Evolutionary conservation across 2,888 invertebrate species (phyloP), one percentile per base, ranked within the genome.

Genomic region (Mamestra brassicae): DNA sequence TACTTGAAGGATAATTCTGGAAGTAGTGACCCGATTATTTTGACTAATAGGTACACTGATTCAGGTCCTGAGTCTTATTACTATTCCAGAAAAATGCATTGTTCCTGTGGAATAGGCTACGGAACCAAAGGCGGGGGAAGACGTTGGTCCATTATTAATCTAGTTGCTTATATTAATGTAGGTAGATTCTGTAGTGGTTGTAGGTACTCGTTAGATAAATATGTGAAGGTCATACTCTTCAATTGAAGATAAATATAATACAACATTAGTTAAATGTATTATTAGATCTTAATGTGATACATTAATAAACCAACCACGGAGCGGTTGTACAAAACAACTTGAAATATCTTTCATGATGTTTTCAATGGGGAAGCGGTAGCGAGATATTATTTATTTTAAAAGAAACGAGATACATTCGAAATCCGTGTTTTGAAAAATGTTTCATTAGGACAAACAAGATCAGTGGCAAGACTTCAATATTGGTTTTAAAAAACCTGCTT

Each of bases 181-280:
- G 1, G 26, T n/a, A 52, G 11, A 52, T 7, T 17, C 17, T 57
- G 11, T 67, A 57, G 17, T 4, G 42, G n/a, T 45, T 54, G 58
- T 61, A 38, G 34, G 45, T 26, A 63, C 11, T 3, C 13, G 11
- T 34, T 8, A 57, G 34, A 76, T 38, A 68, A 52, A 64, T 54
- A 67, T 68, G 34, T 76, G 55, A 77, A 84, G 80, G 83, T 80
- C 73, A 42, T 6, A 61, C 54, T 45, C 61, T 77, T 70, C 60
- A 64, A 77, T 80, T 85, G 69, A 83, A 77, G 45, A 65, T 74
- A 77, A 79, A 71, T 81, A 58, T 79, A 66, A 36, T 11, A 26
- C 26, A 26, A 26, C 26, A 17, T 10, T 15, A 17, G 7, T 61
- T 34, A 55, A 63, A 42, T 52, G 47, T 70, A 57, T 66, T 75